Conservation (phyloP, 2,888 invertebrate species). For the Andrena fulva region DNA sequence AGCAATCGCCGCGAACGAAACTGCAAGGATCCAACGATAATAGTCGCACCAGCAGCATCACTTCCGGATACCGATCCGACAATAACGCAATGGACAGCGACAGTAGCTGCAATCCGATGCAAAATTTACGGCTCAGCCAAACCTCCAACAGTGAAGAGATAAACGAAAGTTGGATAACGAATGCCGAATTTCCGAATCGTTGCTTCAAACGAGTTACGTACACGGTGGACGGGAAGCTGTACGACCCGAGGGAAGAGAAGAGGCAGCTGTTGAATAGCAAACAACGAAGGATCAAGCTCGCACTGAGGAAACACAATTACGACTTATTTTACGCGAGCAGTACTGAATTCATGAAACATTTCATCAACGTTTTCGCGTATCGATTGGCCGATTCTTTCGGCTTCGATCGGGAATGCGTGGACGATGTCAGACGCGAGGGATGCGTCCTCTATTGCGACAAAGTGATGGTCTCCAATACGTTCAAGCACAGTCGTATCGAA, state of each 20-base stretch:
- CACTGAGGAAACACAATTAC: slow-evolving; percentile 74
- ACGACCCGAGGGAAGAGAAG: slow-evolving; percentile 73
- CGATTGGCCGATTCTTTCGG: slow-evolving; percentile 87
- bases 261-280: slow-evolving; percentile 71
- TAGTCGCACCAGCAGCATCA: slow-evolving; percentile 77
- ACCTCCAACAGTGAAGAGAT: slow-evolving; percentile 4
- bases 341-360: slow-evolving; percentile 89
- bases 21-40: slow-evolving; percentile 2
- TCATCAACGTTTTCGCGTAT: slow-evolving; percentile 88
- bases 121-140: neutral
- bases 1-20: slow-evolving; percentile 14
- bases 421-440: slow-evolving; percentile 86
- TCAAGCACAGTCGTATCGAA: slow-evolving; percentile 73
- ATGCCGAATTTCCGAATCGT: slow-evolving; percentile 72
- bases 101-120: slow-evolving; percentile 70
- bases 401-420: slow-evolving; percentile 86
- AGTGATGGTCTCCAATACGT: slow-evolving; percentile 83
- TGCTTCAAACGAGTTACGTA: slow-evolving; percentile 79
- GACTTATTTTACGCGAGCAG: slow-evolving; percentile 86
- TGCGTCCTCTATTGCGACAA: slow-evolving; percentile 89
- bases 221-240: slow-evolving; percentile 75
- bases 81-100: slow-evolving; percentile 83
- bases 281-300: slow-evolving; percentile 75
- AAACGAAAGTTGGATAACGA: slow-evolving; percentile 23
- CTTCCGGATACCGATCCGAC: slow-evolving; percentile 87